These are phyloP conservation scores for Cardiocondyla obscurior DNA, from an alignment of 1,140 invertebrate species.

Conservation along the genomic window DNA sequence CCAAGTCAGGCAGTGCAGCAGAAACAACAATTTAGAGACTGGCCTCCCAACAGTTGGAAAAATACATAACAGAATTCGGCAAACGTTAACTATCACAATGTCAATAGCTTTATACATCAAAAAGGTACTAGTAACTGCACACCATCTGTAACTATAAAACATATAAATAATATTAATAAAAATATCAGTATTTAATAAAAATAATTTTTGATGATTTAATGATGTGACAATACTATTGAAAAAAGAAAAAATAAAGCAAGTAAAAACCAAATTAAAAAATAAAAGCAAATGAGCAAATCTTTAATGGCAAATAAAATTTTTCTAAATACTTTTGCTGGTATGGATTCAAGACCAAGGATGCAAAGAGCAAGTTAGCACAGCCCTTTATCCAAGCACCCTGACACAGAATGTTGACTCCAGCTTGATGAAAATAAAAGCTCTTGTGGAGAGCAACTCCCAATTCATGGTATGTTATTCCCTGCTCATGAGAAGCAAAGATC, in stretches of 20 bases:
- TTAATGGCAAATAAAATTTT: too few relatives aligned
- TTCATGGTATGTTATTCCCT: conserved; percentile 50
- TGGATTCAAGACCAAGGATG: conserved; percentile 71
- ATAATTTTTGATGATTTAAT: too few relatives aligned
- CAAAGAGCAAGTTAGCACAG: conserved; percentile 74
- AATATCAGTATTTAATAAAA: neutral
- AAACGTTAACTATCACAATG: conserved; percentile 69
- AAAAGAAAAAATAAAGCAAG: neutral
- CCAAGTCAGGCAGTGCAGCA: conserved; percentile 74
- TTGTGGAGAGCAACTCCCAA: conserved; percentile 67
- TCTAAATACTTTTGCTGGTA: conserved; percentile 75
- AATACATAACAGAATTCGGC: conserved; percentile 71
- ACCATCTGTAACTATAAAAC: conserved; percentile 69
- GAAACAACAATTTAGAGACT: conserved; percentile 71
- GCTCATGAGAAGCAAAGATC: conserved; percentile 44
- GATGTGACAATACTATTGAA: too few relatives aligned
- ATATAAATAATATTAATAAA: conserved; percentile 18
- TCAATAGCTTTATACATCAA: conserved; percentile 74
- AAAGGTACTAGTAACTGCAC: conserved; percentile 66
- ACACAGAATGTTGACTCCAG: conserved; percentile 67
- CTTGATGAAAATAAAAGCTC: conserved; percentile 75
- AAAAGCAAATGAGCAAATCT: too few relatives aligned
- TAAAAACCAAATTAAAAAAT: neutral
- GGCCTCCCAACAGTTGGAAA: conserved; percentile 59
- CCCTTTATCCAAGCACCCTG: conserved; percentile 71